Conservation (phyloP, 1,140 invertebrate genomes). For the Drosophila truncata region DNA sequence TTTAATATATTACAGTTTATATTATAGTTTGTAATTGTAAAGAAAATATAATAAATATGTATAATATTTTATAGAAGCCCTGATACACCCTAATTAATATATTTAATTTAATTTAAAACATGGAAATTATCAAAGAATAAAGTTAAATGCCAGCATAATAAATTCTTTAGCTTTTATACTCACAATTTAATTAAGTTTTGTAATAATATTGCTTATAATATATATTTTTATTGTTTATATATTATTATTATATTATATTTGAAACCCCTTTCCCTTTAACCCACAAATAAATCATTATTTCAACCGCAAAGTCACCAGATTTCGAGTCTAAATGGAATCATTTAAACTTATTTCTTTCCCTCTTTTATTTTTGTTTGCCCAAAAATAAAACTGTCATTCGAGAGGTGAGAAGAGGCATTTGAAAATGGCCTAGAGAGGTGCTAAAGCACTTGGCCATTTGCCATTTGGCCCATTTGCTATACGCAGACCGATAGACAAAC, state of each 20-base stretch:
- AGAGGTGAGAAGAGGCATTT: not conserved
- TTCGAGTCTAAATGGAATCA: not conserved
- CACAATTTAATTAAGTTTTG: not conserved
- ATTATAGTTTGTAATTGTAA: too few relatives aligned
- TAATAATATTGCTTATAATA: too few relatives aligned
- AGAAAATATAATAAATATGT: too few relatives aligned
- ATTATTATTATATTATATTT: too few relatives aligned
- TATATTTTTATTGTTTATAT: too few relatives aligned
- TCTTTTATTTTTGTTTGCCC: not conserved
- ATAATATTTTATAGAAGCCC: too few relatives aligned
- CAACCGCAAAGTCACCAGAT: not conserved
- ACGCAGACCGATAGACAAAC: not conserved
- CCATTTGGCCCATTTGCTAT: slow-evolving; percentile 15
- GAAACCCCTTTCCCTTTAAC: not conserved
- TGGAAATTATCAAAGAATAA: too few relatives aligned
- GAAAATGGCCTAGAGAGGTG: not conserved
- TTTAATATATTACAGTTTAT: too few relatives aligned
- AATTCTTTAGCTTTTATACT: too few relatives aligned
- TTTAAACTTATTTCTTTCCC: not conserved
- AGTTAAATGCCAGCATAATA: too few relatives aligned
- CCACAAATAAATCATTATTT: not conserved
- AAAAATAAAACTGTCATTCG: slow-evolving; percentile 7
- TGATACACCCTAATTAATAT: too few relatives aligned
- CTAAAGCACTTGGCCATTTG: slow-evolving; percentile 20
- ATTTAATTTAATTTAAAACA: too few relatives aligned